Evolutionary conservation across 2,888 invertebrate species (phyloP).

Genomic region (Merodon equestris): DNA sequence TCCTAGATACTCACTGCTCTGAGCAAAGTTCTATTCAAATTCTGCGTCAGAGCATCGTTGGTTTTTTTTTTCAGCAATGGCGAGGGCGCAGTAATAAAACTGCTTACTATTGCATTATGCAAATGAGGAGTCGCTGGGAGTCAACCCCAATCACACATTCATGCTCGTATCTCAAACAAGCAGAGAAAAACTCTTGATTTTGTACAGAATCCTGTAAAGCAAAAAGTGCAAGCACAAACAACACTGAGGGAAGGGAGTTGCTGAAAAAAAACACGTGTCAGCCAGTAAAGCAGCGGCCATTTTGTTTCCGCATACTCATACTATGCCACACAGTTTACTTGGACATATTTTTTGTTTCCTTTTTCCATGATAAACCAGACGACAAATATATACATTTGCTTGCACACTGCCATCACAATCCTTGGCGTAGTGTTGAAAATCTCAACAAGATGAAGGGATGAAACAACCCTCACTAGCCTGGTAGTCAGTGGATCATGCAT

Average conservation of each 20-base stretch:
- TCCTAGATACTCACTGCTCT: slow-evolving; percentile 4
- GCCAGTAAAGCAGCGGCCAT: slow-evolving; percentile 63
- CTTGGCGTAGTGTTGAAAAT: slow-evolving; percentile 30
- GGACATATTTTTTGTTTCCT: slow-evolving; percentile 2
- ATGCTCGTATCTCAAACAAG: slow-evolving; percentile 1
- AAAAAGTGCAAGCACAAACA: slow-evolving; percentile 36
- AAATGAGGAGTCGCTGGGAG: slow-evolving; percentile 34
- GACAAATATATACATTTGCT: slow-evolving; percentile 8
- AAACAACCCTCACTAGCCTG: slow-evolving; percentile 40
- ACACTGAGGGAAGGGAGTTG: slow-evolving; percentile 18
- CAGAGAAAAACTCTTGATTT: too few relatives aligned
- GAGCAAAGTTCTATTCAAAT: slow-evolving; percentile 23
- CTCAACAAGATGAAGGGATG: slow-evolving; percentile 31
- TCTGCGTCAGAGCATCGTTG: slow-evolving; percentile 34
- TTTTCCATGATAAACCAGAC: slow-evolving; percentile 13
- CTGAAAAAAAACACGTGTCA: slow-evolving; percentile 61
- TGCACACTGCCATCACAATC: slow-evolving; percentile 18
- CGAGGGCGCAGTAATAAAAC: slow-evolving; percentile 32
- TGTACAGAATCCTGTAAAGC: too few relatives aligned
- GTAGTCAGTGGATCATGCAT: slow-evolving; percentile 64
- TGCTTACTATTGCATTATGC: slow-evolving; percentile 48
- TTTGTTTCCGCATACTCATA: slow-evolving; percentile 57
- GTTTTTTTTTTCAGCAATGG: slow-evolving; percentile 13
- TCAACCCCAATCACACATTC: slow-evolving; percentile 24
- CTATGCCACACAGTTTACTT: too few relatives aligned